Percentiles rank a stretch among this genome's conserved stretches.
Conservation (phyloP, 2,797 vertebrate genomes). For the Cottoperca gobio region DNA sequence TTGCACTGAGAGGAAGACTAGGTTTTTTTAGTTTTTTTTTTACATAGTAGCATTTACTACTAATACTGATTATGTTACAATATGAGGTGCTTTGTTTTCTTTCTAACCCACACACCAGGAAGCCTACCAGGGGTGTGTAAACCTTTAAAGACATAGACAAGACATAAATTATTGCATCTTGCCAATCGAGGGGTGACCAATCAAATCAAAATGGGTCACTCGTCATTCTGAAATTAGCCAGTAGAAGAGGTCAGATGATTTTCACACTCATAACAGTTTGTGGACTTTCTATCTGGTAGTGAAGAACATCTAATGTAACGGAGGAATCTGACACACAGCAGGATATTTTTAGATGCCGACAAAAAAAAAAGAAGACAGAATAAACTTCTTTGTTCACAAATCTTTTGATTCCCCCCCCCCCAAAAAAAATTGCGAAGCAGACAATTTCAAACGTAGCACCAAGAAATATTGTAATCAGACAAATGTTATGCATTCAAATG, state of each 20-base stretch:
- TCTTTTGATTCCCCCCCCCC: conserved; percentile 23
- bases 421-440: neutral
- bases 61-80: conserved; percentile 64
- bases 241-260: conserved; percentile 18
- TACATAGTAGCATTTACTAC: conserved; percentile 47
- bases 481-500: conserved; percentile 23
- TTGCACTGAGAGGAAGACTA: conserved; percentile 76
- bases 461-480: conserved; percentile 33
- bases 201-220: conserved; percentile 12
- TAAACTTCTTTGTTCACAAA: conserved; percentile 27
- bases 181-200: conserved; percentile 16
- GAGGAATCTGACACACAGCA: conserved; percentile 4
- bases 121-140: conserved; percentile 13
- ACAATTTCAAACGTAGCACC: conserved; percentile 9
- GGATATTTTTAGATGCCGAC: conserved; percentile 27
- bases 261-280: conserved; percentile 22
- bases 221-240: conserved; percentile 19
- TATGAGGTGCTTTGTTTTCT: conserved; percentile 59
- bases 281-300: conserved; percentile 29
- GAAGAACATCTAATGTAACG: conserved; percentile 32
- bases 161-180: conserved; percentile 53
- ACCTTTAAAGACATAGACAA: conserved; percentile 34
- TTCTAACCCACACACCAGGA: conserved; percentile 22
- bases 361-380: neutral
- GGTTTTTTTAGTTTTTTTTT: no score